Percentiles rank a stretch among this genome's conserved stretches.
Evolutionary conservation across 1,140 invertebrate species (phyloP).

Genomic region (Pristionchus pacificus): DNA sequence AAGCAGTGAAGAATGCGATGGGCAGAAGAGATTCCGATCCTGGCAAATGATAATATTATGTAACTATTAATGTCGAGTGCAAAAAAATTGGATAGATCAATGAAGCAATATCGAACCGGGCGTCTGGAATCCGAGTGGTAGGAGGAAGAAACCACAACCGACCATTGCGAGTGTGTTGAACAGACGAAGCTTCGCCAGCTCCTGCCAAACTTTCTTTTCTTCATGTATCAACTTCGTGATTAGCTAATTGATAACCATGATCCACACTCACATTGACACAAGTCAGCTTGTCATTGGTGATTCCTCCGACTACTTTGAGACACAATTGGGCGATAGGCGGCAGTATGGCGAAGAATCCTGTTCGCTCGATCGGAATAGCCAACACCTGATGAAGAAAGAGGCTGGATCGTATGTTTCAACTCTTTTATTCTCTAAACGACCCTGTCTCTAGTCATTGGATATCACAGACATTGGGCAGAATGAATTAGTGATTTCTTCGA

Average conservation of each 20-base stretch:
- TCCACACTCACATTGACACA: constrained; percentile 18
- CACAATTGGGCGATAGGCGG: constrained; percentile 43
- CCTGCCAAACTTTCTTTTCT: constrained; percentile 8
- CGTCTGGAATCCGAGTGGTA: constrained; percentile 22
- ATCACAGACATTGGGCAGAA: no score
- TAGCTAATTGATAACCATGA: no score
- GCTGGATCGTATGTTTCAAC: no score
- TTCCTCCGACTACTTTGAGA: constrained; percentile 43
- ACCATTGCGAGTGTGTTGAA: constrained; percentile 30
- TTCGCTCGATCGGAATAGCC: constrained; percentile 27
- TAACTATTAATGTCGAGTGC: neutral
- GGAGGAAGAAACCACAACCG: constrained; percentile 21
- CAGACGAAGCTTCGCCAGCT: constrained; percentile 21
- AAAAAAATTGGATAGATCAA: neutral
- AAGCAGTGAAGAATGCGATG: constrained; percentile 2
- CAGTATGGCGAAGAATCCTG: constrained; percentile 41
- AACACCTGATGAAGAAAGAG: constrained; percentile 14
- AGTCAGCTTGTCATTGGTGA: constrained; percentile 36
- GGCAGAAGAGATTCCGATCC: neutral
- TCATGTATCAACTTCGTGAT: neutral
- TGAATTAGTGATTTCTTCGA: no score
- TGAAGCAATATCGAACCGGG: neutral
- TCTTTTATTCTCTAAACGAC: no score
- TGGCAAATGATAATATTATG: constrained; percentile 3
- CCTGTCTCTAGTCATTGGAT: no score